Percentiles rank a stretch among this genome's conserved stretches.
These are phyloP conservation scores for Anagrus nilaparvatae DNA, from an alignment of 1,140 invertebrate species.

Conservation along the genomic window DNA sequence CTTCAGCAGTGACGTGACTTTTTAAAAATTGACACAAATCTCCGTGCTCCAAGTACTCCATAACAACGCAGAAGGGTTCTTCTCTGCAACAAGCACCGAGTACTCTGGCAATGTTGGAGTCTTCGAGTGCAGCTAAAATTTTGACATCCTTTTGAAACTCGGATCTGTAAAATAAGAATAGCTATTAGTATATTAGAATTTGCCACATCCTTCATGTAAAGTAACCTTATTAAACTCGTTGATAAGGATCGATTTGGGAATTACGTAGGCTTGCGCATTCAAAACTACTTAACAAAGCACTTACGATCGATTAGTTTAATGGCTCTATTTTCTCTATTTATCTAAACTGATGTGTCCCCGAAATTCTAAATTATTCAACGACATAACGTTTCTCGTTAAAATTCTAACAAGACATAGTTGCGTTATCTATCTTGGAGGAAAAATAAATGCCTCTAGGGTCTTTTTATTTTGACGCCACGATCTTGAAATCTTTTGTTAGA, in stretches of 20 bases:
- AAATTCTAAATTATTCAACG: background rate
- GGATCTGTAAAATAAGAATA: conserved; percentile 45
- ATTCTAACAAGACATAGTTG: background rate
- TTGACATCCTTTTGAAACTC: conserved; percentile 85
- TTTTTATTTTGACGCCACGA: no score
- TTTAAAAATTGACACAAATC: conserved; percentile 81
- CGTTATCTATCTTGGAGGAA: background rate
- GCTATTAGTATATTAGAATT: no score
- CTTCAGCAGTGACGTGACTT: conserved; percentile 50
- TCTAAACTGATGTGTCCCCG: no score
- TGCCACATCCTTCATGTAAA: background rate
- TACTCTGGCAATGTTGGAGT: conserved; percentile 78
- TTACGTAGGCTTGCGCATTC: no score
- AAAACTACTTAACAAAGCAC: no score
- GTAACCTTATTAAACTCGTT: no score
- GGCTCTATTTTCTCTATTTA: no score
- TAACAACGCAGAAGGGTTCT: conserved; percentile 74
- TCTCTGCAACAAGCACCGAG: conserved; percentile 74
- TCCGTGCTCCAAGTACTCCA: conserved; percentile 85
- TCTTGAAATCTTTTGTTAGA: no score
- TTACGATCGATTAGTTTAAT: no score
- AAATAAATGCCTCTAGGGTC: no score
- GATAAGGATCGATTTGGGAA: no score
- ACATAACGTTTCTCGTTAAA: background rate
- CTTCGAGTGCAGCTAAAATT: conserved; percentile 75